Percentiles rank a stretch among this genome's conserved stretches.
Evolutionary conservation across 2,113 vertebrate species (phyloP).

Genomic region (Lucifuga dentata): DNA sequence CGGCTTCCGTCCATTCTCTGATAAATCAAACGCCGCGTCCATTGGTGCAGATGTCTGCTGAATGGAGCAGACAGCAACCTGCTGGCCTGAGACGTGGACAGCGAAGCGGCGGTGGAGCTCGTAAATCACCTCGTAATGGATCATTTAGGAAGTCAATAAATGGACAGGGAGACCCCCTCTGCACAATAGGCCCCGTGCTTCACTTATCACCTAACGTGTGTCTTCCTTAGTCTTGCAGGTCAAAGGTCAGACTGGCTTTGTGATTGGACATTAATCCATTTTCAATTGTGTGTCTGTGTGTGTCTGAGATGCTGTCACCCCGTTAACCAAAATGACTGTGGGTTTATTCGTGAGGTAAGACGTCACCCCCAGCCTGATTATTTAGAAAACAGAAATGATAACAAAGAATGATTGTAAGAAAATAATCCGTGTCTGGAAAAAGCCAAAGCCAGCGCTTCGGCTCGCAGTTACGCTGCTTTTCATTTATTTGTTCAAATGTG

Average conservation of each 20-base stretch:
- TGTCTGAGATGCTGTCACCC: constrained; percentile 5
- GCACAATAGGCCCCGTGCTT: constrained; percentile 69
- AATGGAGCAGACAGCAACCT: constrained; percentile 52
- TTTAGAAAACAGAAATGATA: constrained; percentile 38
- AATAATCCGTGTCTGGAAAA: constrained; percentile 3
- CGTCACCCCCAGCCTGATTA: constrained; percentile 21
- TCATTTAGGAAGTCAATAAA: constrained; percentile 86
- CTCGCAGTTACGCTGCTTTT: constrained; percentile 12
- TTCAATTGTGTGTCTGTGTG: constrained; percentile 3
- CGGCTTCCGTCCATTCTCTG: constrained; percentile 78
- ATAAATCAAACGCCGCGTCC: constrained; percentile 73
- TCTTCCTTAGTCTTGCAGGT: constrained; percentile 62
- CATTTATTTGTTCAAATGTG: constrained; percentile 54
- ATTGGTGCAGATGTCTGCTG: constrained; percentile 70
- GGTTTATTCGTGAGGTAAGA: constrained; percentile 4
- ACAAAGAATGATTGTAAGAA: constrained; percentile 14
- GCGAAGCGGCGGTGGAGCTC: constrained; percentile 57
- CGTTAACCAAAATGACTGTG: constrained; percentile 2
- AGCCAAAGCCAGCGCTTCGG: constrained; percentile 18
- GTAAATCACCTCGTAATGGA: constrained; percentile 84
- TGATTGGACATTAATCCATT: constrained; percentile 54
- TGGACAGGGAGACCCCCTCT: constrained; percentile 53
- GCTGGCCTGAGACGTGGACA: constrained; percentile 30
- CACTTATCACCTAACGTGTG: constrained; percentile 73
- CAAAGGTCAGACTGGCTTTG: constrained; percentile 68